Conservation (phyloP, 2,113 vertebrate genomes). For the Labeo catla region DNA sequence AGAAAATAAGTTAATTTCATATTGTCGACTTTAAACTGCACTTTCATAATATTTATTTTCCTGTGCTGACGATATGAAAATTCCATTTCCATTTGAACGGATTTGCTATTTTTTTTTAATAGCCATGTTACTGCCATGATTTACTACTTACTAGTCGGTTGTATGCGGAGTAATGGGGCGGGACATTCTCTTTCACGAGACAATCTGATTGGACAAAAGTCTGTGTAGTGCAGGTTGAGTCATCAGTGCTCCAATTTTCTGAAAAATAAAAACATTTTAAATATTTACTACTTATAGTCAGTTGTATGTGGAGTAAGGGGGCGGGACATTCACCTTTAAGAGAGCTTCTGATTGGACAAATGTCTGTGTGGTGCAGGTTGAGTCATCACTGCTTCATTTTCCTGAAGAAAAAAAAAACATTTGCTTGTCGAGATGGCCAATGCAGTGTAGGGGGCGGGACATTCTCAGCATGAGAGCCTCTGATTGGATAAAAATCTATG, state of each 20-base stretch:
- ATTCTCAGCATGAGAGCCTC: not conserved
- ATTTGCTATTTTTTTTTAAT: not conserved
- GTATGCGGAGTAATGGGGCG: not conserved
- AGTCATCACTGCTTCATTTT: not conserved
- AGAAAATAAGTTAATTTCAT: not conserved
- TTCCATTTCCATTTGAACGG: not conserved
- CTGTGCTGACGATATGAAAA: not conserved
- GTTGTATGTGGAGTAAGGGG: not conserved
- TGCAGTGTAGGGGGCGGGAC: not conserved
- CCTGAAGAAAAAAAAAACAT: not conserved
- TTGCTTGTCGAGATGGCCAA: no score
- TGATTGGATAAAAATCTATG: no score
- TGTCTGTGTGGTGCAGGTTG: not conserved
- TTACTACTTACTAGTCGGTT: not conserved
- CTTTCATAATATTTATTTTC: not conserved
- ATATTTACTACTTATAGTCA: not conserved
- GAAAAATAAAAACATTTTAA: not conserved
- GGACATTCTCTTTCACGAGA: slow-evolving; percentile 2
- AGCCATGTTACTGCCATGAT: not conserved
- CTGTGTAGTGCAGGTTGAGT: not conserved
- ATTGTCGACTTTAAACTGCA: not conserved
- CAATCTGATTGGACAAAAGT: not conserved
- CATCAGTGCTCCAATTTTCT: not conserved
- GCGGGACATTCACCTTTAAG: not conserved
- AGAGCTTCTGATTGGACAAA: slow-evolving; percentile 8